Evolutionary conservation across 2,888 invertebrate species (phyloP).

Genomic region (Dasysyrphus albostriatus): DNA sequence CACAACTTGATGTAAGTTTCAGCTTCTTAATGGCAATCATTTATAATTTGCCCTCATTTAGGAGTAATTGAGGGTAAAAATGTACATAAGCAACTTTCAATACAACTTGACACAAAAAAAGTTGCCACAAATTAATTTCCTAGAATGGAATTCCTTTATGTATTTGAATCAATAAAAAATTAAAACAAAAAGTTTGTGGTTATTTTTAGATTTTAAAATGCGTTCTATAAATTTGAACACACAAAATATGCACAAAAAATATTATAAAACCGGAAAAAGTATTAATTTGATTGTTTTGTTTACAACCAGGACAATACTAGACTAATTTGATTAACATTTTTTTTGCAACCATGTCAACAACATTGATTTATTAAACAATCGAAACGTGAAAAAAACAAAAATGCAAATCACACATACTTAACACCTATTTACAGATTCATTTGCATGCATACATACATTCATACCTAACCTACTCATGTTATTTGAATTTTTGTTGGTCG

Average conservation of each 20-base stretch:
- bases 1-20: too few relatives aligned
- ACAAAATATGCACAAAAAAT: not conserved
- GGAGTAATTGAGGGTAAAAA: too few relatives aligned
- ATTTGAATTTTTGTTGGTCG: not conserved
- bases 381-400: not conserved
- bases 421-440: not conserved
- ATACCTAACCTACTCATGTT: not conserved
- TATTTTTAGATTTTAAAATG: too few relatives aligned
- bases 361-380: constrained; percentile 37
- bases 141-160: too few relatives aligned
- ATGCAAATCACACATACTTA: constrained; percentile 6
- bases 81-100: too few relatives aligned
- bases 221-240: too few relatives aligned
- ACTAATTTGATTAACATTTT: constrained; percentile 57
- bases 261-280: not conserved
- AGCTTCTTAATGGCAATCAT: too few relatives aligned
- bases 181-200: too few relatives aligned
- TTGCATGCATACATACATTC: not conserved
- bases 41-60: too few relatives aligned
- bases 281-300: not conserved
- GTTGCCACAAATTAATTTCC: too few relatives aligned
- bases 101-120: too few relatives aligned
- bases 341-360: constrained; percentile 31
- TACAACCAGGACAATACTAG: not conserved
- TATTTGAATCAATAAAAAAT: too few relatives aligned